phyloP scores from a whole-genome alignment of 2,797 vertebrate species.

The Heterohyrax brucei region DNA sequence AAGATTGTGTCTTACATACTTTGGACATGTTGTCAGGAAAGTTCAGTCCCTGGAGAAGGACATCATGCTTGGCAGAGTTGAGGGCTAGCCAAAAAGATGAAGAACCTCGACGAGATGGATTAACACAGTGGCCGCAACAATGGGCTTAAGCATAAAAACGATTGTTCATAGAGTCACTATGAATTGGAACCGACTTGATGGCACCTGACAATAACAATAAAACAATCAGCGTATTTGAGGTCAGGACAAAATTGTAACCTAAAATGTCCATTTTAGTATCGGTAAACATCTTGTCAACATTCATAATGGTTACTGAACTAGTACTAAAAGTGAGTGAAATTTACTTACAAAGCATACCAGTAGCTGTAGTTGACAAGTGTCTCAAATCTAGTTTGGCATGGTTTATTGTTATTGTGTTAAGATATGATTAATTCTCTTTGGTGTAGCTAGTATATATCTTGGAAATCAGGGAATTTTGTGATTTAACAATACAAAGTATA shows the following conservation, averaged over 20 bases:
- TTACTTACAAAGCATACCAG: background rate
- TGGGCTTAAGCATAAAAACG: no score
- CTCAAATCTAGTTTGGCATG: background rate
- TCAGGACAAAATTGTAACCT: constrained; percentile 1
- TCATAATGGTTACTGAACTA: background rate
- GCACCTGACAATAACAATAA: no score
- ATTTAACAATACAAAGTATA: background rate
- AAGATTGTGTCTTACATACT: no score
- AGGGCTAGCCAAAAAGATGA: no score
- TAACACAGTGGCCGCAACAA: no score
- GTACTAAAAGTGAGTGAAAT: background rate
- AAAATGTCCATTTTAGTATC: background rate
- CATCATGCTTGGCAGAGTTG: no score
- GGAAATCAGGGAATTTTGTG: background rate
- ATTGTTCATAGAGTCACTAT: no score
- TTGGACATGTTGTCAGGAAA: no score
- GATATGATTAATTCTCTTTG: background rate
- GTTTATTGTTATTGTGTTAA: background rate
- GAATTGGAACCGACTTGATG: no score
- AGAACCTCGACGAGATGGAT: no score
- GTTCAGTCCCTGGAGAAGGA: no score
- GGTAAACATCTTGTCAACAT: background rate
- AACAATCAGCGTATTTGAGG: background rate
- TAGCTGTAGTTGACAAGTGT: background rate
- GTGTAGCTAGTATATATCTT: background rate